phyloP scores from a whole-genome alignment of 2,113 vertebrate species.

The Hippopotamus amphibius region DNA sequence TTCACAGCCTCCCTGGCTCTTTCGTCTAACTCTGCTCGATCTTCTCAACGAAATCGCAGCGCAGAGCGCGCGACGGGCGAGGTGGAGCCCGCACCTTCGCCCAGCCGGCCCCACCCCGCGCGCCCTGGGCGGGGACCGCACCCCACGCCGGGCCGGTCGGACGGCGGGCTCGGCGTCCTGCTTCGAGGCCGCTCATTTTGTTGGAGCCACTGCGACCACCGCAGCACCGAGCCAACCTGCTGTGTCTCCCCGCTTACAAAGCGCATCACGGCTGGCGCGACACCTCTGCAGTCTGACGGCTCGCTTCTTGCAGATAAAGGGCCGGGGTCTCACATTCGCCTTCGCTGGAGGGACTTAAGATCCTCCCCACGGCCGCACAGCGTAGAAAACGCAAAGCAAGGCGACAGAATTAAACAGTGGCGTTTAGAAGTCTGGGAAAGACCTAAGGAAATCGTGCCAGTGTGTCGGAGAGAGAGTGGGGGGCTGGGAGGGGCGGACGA shows the following conservation, averaged over 20 bases:
- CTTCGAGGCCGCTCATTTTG: constrained; percentile 58
- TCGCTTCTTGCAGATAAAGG: constrained; percentile 19
- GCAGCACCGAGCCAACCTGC: constrained; percentile 73
- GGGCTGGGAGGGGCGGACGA: fast-evolving
- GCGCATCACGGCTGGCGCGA: constrained; percentile 46
- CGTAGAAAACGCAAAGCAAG: background rate
- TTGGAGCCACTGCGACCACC: constrained; percentile 68
- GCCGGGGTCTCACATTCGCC: background rate
- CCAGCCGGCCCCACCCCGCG: background rate
- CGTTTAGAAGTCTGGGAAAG: background rate
- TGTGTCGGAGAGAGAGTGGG: background rate
- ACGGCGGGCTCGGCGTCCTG: constrained; percentile 68
- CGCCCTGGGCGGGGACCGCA: background rate
- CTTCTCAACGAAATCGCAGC: constrained; percentile 67
- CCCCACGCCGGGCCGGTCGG: background rate
- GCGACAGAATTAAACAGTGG: constrained; percentile 15
- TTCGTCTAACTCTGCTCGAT: background rate
- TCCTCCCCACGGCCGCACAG: background rate
- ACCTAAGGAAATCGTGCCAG: background rate
- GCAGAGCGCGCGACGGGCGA: background rate
- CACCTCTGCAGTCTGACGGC: constrained; percentile 22
- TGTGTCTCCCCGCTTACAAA: constrained; percentile 70
- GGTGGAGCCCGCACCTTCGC: background rate
- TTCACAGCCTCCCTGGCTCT: background rate
- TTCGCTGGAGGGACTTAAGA: background rate